Evolutionary conservation across 2,113 vertebrate species (phyloP), one percentile per base, ranked within the genome.

Genomic region (Amblyopsis rosae): DNA sequence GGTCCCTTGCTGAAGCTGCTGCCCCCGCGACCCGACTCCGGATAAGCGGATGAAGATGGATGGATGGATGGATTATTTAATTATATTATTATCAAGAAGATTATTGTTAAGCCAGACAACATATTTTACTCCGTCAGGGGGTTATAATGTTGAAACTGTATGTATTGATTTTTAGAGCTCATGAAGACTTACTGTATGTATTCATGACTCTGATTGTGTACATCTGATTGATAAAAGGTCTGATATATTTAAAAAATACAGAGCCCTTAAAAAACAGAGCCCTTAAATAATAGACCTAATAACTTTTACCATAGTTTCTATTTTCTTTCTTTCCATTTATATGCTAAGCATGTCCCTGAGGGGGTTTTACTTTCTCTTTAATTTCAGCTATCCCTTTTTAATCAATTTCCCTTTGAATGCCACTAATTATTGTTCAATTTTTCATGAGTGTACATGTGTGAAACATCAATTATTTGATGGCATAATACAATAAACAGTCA

Each of bases 401-500:
- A 90, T 91, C 76, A 86, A 69, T 88, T 87, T 82, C 78, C 67
- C 79, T 87, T 91, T 82, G 65, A 88, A 87, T 82, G 73, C 80
- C 62, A 66, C 76, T 80, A 76, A 72, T 73, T 89, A 75, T 77
- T 78, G 66, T 62, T 74, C 49, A 54, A 75, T 83, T 83, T 76
- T 83, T 76, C 83, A 82, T 71, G 69, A 80, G 63, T 62, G 67
- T 75, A 65, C 75, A 73, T 76, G 75, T 82, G 76, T 79, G 74
- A 84, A 79, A 69, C 83, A 76, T 87, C 59, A 73, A 84, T 84
- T 81, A 85, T 82, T 81, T 69, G 82, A 87, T 80, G 57, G 82
- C 75, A 82, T 76, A 69, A 65, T 67, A 63, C 47, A 70, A 35
- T 19, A 64, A 64, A 13, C 1, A 41, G 16, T 59, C 12, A 69